Evolutionary conservation across 2,113 vertebrate species (phyloP).

Genomic region (Mastomys natalensis): DNA sequence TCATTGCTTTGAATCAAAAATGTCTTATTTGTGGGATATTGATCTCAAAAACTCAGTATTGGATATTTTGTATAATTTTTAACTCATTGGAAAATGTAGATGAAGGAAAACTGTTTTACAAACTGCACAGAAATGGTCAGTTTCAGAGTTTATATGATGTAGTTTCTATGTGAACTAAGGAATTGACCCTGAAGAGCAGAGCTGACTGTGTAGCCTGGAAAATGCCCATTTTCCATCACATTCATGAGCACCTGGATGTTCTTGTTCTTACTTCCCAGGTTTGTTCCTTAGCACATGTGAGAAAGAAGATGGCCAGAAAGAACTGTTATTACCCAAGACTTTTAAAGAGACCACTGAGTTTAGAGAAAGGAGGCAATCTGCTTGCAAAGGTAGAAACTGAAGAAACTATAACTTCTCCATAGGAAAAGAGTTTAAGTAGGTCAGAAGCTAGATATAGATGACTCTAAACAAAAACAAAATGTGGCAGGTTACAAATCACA

Average conservation of each 20-base stretch:
- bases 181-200: not conserved
- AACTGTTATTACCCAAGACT: not conserved
- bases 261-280: slow-evolving; percentile 16
- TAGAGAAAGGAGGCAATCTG: not conserved
- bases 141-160: slow-evolving; percentile 20
- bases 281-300: slow-evolving; percentile 6
- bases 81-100: slow-evolving; percentile 24
- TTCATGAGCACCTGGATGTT: slow-evolving; percentile 41
- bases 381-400: not conserved
- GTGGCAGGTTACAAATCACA: not conserved
- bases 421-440: not conserved
- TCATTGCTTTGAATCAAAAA: not conserved
- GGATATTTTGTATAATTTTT: slow-evolving; percentile 35
- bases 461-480: not conserved
- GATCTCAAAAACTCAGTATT: not conserved
- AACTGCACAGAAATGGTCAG: slow-evolving; percentile 36
- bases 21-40: not conserved
- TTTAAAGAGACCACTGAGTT: not conserved
- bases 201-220: slow-evolving; percentile 11
- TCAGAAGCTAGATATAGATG: not conserved
- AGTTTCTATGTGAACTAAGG: slow-evolving; percentile 39
- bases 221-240: not conserved
- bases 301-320: not conserved
- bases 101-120: slow-evolving; percentile 49
- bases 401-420: slow-evolving; percentile 25